Evolutionary conservation across 2,888 invertebrate genomes (phyloP).

Genomic region (Apamea anceps): DNA sequence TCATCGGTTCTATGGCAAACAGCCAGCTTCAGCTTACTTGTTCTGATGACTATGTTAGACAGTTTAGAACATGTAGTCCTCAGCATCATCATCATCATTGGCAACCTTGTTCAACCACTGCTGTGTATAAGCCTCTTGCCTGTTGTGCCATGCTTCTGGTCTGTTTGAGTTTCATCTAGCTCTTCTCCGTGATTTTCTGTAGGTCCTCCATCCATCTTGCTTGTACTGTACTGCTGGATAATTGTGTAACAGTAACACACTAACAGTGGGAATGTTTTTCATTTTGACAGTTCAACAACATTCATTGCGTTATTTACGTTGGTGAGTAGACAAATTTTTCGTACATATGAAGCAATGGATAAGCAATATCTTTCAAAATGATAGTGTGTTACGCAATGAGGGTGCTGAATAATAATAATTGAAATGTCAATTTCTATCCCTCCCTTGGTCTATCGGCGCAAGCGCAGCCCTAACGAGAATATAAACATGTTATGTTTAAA

Average conservation of each 20-base stretch:
- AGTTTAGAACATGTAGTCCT: background rate
- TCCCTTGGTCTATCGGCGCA: background rate
- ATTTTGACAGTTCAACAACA: no score
- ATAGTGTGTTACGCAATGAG: no score
- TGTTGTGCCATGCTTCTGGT: background rate
- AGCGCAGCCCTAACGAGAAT: conserved; percentile 29
- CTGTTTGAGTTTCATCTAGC: background rate
- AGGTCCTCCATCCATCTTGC: background rate
- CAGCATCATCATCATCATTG: background rate
- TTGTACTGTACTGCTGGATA: background rate
- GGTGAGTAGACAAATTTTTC: no score
- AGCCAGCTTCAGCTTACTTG: background rate
- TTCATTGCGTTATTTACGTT: no score
- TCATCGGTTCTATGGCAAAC: background rate
- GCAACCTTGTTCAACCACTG: background rate
- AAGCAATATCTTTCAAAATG: no score
- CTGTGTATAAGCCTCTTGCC: no score
- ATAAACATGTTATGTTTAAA: conserved; percentile 38
- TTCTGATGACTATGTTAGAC: background rate
- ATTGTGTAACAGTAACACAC: no score
- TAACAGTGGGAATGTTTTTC: background rate
- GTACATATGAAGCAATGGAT: no score
- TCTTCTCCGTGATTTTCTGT: background rate
- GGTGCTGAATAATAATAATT: background rate
- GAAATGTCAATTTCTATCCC: background rate